phyloP scores from a whole-genome alignment of 2,888 invertebrate genomes.

The Archaeoteleia sp. region DNA sequence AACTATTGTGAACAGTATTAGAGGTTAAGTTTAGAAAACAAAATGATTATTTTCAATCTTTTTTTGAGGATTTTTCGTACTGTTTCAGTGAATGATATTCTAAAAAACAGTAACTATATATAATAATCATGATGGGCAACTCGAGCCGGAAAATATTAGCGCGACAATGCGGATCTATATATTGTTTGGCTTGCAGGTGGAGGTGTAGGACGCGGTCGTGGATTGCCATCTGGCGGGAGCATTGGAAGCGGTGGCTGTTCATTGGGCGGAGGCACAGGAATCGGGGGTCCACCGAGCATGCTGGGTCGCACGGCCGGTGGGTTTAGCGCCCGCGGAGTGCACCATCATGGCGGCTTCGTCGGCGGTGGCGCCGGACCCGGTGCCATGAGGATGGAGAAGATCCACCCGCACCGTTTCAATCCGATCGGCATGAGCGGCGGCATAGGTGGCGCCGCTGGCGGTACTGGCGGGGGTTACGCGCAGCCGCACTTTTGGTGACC shows the following conservation, averaged over 20 bases:
- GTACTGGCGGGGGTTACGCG: conserved; percentile 65
- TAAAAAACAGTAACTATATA: too few species aligned
- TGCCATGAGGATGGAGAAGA: conserved; percentile 73
- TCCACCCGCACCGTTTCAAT: conserved; percentile 73
- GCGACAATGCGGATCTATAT: conserved; percentile 8
- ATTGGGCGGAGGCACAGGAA: conserved; percentile 58
- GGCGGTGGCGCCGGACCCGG: conserved; percentile 69
- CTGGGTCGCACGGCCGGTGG: conserved; percentile 65
- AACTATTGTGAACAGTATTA: too few species aligned
- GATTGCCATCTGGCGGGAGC: conserved; percentile 54
- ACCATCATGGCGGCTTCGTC: conserved; percentile 67
- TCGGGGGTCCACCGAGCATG: conserved; percentile 62
- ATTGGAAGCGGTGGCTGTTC: conserved; percentile 63
- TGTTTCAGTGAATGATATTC: too few species aligned
- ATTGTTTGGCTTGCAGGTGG: conserved; percentile 61
- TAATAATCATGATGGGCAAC: too few species aligned
- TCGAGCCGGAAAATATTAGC: too few species aligned
- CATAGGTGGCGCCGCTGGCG: conserved; percentile 56
- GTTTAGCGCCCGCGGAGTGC: conserved; percentile 67
- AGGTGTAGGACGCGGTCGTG: conserved; percentile 59
- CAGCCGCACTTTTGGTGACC: conserved; percentile 74
- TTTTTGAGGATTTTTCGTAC: too few species aligned
- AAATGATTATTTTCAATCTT: too few species aligned
- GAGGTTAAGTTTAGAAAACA: too few species aligned
- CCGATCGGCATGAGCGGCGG: conserved; percentile 72